Evolutionary conservation across 2,797 vertebrate species (phyloP), one percentile per base, ranked within the genome.

Genomic region (Pempheris klunzingeri): DNA sequence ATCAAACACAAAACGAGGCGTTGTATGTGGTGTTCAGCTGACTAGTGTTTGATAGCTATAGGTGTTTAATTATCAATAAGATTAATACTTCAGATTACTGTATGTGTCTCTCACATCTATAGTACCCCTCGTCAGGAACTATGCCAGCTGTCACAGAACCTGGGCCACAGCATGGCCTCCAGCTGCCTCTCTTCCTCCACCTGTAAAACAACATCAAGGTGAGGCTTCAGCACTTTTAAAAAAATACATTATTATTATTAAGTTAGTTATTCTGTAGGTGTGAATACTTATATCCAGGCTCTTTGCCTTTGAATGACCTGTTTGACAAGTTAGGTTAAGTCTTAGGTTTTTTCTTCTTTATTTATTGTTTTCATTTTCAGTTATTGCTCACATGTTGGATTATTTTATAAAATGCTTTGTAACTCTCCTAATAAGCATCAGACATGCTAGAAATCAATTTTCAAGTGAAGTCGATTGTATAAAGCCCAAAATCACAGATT

Each of bases 141-240:
- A 26, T 58, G 78, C 78, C 81, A 92, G 6, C 93, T 85, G 0
- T 83, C 89, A 2, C 86, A 94, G 43, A 86, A 88, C 84, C 83
- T 96, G 85, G 96, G 96, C 32, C 92, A 96, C 78, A 98, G 96
- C 87, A 87, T 95, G 89, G 88, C 96, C 18, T 97, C 96, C 71
- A 95, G 95, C 58, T 93, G 92, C 82, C 77, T 93, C 80, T 97
- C 97, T 50, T 88, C 91, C 59, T 88, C 93, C 71, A 96, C 95
- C 73, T 93, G 78, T 74, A 96, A 94, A 87, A 96, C 95, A 5
- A 91, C 90, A 75, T 97, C 96, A 82, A 96, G 96, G 97, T 99
- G 85, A 83, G 80, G 50, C 59, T 66, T 63, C 50, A 67, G 41
- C 34, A 28, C 41, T 22, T 39, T 66, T 6, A 4, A 46, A 46